Evolutionary conservation across 2,797 vertebrate genomes (phyloP), one percentile per base, ranked within the genome.

Genomic region (Manis crassicaudata): DNA sequence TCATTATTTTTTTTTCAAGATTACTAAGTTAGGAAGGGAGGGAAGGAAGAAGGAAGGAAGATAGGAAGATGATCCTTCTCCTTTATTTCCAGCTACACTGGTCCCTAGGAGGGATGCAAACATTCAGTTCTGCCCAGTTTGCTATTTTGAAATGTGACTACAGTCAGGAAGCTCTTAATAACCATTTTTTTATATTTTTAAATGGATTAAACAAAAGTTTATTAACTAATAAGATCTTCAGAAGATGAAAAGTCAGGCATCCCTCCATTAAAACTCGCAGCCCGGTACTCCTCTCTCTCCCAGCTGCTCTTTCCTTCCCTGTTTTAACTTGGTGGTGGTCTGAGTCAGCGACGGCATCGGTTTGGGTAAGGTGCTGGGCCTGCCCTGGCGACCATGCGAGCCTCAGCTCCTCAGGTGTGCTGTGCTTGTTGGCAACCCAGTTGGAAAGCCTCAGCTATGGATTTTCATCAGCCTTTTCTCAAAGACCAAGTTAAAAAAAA

Each of bases 401-500:
- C 23, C 60, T 56, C 8, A 35, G 88, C 21, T 17, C 40, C 56
- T 82, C 32, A 37, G n/a, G n/a, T 0, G 18, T 46, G 25, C 27
- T 62, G 6, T 40, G 29, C 2, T 1, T 17, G 23, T 37, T n/a
- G 32, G 35, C 46, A 77, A 40, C 23, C 50, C 43, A 18, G 58
- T 23, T 46, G 35, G 1, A 27, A 81, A 90, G 60, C 35, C 16
- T 91, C 37, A 7, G 11, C 76, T 67, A 8, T 73, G 21, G 32
- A 32, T 60, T 94, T 68, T 85, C 73, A 43, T 54, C 43, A 86
- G 37, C 14, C 12, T 75, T 81, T 83, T 90, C 73, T 75, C 50
- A 54, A 90, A 94, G 54, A 32, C 32, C 79, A 62, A 56, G 81
- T 95, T 90, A 50, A 85, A 88, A 90, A 86, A 95, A 63, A 82